Percentiles rank a stretch among this genome's conserved stretches.
Evolutionary conservation across 2,797 vertebrate species (phyloP).

Genomic region (Cossypha polioptera): DNA sequence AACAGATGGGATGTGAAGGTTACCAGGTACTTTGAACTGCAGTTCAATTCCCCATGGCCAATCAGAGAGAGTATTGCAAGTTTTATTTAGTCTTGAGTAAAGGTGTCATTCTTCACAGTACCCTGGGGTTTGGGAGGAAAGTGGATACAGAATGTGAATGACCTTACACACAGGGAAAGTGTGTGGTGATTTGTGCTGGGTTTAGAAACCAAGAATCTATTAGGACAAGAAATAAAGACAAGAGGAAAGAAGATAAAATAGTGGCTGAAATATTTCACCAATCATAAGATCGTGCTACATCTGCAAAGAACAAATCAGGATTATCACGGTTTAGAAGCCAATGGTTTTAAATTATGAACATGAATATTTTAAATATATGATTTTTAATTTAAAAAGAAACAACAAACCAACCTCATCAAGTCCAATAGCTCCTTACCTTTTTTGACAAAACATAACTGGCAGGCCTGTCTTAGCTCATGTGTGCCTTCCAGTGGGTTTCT

Average conservation of each 20-base stretch:
- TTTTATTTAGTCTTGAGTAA: slow-evolving; percentile 68
- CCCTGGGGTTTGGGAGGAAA: slow-evolving; percentile 65
- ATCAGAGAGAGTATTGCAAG: slow-evolving; percentile 60
- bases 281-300: background rate
- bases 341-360: background rate
- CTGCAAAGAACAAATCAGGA: background rate
- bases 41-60: slow-evolving; percentile 66
- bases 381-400: background rate
- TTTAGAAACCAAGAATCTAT: slow-evolving; percentile 7
- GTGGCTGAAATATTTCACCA: background rate
- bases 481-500: slow-evolving; percentile 92
- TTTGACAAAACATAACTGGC: slow-evolving; percentile 87
- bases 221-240: slow-evolving; percentile 18
- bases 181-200: background rate
- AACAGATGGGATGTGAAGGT: slow-evolving; percentile 65
- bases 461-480: slow-evolving; percentile 93
- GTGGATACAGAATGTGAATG: slow-evolving; percentile 55
- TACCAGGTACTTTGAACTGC: slow-evolving; percentile 69
- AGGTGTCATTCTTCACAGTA: slow-evolving; percentile 61
- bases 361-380: background rate
- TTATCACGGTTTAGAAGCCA: background rate
- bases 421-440: slow-evolving; percentile 81
- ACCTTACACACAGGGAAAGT: slow-evolving; percentile 17
- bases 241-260: background rate
- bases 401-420: background rate